phyloP scores from a whole-genome alignment of 2,888 invertebrate species.

The Theodoxus fluviatilis region DNA sequence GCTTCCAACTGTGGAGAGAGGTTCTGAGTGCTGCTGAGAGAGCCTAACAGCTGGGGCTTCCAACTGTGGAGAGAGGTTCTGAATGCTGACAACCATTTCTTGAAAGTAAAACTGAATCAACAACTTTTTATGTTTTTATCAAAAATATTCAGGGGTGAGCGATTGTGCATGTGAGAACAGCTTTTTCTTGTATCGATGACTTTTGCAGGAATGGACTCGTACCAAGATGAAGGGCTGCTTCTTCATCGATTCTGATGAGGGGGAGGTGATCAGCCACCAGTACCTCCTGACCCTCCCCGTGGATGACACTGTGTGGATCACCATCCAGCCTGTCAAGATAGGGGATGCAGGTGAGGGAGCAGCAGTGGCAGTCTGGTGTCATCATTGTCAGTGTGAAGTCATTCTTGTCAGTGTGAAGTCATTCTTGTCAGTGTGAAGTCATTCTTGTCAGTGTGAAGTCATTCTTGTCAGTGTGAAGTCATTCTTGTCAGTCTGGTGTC shows the following conservation, averaged over 20 bases:
- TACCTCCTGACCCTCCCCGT: conserved; percentile 49
- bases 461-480: conserved; percentile 19
- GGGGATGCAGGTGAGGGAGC: conserved; percentile 24
- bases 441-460: neutral
- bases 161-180: too few species aligned
- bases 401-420: neutral
- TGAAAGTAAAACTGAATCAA: too few species aligned
- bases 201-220: conserved; percentile 56
- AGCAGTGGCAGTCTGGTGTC: neutral
- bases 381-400: neutral
- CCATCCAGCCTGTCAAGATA: conserved; percentile 47
- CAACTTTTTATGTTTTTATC: too few species aligned
- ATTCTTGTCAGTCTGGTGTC: too few species aligned
- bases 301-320: conserved; percentile 56
- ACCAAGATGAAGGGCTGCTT: conserved; percentile 57
- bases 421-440: neutral
- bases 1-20: too few species aligned
- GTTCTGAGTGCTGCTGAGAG: too few species aligned
- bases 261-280: conserved; percentile 53
- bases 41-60: too few species aligned
- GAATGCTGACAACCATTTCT: too few species aligned
- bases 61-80: too few species aligned
- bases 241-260: conserved; percentile 57
- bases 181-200: too few species aligned
- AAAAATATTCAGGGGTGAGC: too few species aligned